Evolutionary conservation across 2,113 vertebrate genomes (phyloP).

Genomic region (Mohoua ochrocephala): DNA sequence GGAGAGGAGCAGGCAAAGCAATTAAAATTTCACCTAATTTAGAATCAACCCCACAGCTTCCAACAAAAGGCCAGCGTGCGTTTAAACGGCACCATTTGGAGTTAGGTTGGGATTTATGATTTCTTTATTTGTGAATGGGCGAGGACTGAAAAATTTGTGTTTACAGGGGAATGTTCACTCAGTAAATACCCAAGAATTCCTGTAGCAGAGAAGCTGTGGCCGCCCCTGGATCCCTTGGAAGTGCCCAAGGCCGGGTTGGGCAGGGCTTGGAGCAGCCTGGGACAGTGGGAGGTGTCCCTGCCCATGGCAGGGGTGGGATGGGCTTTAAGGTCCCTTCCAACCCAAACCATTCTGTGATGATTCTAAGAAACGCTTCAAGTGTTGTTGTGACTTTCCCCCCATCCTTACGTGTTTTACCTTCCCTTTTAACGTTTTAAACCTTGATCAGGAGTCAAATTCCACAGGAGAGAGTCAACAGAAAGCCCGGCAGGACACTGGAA

Average conservation of each 20-base stretch:
- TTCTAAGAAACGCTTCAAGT: not conserved
- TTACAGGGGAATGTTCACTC: not conserved
- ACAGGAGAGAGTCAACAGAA: not conserved
- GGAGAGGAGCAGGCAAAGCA: not conserved
- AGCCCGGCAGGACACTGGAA: not conserved
- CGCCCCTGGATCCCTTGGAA: not conserved
- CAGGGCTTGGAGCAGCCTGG: not conserved
- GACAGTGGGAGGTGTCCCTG: not conserved
- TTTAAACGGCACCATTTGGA: not conserved
- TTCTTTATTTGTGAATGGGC: not conserved
- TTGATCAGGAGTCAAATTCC: not conserved
- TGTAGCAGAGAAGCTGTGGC: not conserved
- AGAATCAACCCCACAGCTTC: not conserved
- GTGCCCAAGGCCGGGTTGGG: not conserved
- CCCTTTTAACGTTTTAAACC: not conserved
- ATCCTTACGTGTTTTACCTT: not conserved
- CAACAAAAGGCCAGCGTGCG: not conserved
- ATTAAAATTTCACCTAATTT: not conserved
- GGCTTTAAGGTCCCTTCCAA: not conserved
- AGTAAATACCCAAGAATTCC: not conserved
- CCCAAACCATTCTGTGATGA: not conserved
- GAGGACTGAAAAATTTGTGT: not conserved
- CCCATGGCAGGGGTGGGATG: no score
- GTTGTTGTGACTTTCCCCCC: not conserved
- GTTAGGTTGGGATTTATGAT: not conserved